These are phyloP conservation scores for Drosophila kambysellisi DNA, from an alignment of 2,888 invertebrate species.

Conservation along the genomic window DNA sequence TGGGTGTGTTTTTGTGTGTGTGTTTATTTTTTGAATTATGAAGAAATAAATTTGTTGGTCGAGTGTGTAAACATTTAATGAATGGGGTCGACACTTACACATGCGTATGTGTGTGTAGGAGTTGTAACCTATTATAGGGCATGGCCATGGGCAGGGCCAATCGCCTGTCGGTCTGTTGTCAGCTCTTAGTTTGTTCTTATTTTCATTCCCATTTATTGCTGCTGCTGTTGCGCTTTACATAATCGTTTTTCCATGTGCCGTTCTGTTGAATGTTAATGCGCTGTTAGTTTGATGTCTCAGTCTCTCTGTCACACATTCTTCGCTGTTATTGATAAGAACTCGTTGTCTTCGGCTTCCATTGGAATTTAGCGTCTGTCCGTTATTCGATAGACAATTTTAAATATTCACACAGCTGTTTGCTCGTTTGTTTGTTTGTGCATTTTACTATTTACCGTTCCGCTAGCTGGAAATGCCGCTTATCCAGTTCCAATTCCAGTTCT, in stretches of 20 bases:
- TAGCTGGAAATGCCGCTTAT: conserved; percentile 49
- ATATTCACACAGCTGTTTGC: conserved; percentile 38
- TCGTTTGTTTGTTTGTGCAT: conserved; percentile 24
- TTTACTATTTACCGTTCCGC: conserved; percentile 62
- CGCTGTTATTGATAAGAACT: conserved; percentile 26
- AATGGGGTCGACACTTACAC: conserved; percentile 46
- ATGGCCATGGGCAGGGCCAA: conserved; percentile 46
- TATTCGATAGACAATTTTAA: conserved; percentile 19
- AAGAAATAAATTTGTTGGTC: conserved; percentile 54
- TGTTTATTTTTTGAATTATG: conserved; percentile 60
- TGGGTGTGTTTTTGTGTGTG: conserved; percentile 22
- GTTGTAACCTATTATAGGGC: conserved; percentile 44
- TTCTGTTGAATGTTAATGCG: not conserved
- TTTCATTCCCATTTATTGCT: conserved; percentile 20
- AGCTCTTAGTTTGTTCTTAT: conserved; percentile 62
- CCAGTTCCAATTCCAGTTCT: conserved; percentile 57
- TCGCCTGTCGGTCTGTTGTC: conserved; percentile 17
- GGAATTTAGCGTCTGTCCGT: conserved; percentile 26
- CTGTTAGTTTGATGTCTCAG: conserved; percentile 8
- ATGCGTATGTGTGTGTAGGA: conserved; percentile 22
- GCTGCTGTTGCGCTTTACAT: conserved; percentile 60
- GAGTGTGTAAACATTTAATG: conserved; percentile 66
- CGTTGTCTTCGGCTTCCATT: conserved; percentile 18
- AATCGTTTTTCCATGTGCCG: conserved; percentile 70
- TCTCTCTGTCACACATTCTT: conserved; percentile 14